Evolutionary conservation across 2,113 vertebrate species (phyloP).

Genomic region (Acinonyx jubatus): DNA sequence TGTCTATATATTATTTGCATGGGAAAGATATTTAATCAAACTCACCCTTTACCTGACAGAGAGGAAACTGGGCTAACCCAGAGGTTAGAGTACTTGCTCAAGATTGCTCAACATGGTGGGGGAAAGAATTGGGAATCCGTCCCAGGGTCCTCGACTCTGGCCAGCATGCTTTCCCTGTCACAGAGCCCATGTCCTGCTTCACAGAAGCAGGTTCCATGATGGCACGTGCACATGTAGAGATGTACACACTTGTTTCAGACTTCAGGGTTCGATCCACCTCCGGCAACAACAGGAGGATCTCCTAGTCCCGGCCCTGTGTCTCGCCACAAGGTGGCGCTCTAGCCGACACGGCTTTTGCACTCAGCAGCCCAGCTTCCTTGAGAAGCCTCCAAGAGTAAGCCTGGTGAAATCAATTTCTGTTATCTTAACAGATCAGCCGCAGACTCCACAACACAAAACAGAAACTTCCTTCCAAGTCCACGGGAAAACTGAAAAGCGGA

Average conservation of each 20-base stretch:
- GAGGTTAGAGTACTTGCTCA: background rate
- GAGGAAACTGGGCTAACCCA: background rate
- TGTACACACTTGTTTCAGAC: rapidly evolving
- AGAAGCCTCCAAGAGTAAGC: background rate
- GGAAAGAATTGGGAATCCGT: background rate
- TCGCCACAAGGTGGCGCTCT: background rate
- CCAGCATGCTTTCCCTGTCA: background rate
- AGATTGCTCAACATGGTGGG: background rate
- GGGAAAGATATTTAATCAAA: background rate
- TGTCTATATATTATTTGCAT: background rate
- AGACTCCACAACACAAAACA: background rate
- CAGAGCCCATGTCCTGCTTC: background rate
- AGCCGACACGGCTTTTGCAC: background rate
- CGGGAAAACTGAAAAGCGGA: background rate
- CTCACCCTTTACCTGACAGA: background rate
- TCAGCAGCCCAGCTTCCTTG: background rate
- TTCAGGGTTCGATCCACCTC: rapidly evolving
- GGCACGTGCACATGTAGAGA: rapidly evolving
- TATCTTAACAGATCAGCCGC: background rate
- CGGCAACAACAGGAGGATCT: background rate
- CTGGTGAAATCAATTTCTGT: background rate
- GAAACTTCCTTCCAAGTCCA: background rate
- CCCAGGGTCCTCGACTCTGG: background rate
- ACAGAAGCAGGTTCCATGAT: background rate
- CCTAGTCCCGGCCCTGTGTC: background rate